phyloP scores from a whole-genome alignment of 2,888 invertebrate genomes.

The Diarsia dahlii region DNA sequence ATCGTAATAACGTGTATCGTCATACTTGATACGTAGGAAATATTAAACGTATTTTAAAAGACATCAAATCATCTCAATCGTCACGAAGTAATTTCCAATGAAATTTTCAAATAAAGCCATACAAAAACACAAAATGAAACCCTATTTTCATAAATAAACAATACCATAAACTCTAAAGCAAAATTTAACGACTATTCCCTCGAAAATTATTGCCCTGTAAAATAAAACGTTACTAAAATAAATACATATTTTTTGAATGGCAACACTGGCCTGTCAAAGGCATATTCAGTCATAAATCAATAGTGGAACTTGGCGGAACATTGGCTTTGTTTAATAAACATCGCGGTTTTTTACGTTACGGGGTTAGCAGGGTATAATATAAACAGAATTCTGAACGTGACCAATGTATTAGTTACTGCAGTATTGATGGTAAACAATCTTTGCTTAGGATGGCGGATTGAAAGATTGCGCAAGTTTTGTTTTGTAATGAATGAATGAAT shows the following conservation, averaged over 20 bases:
- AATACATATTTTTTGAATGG: slow-evolving; percentile 65
- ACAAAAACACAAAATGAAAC: slow-evolving; percentile 17
- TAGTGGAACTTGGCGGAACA: slow-evolving; percentile 36
- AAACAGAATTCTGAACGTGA: slow-evolving; percentile 59
- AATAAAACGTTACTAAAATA: slow-evolving; percentile 62
- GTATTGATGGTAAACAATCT: slow-evolving; percentile 55
- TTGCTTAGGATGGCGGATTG: background rate
- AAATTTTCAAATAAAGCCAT: slow-evolving; percentile 35
- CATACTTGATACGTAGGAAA: background rate
- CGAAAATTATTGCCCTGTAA: slow-evolving; percentile 65
- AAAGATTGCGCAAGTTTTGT: slow-evolving; percentile 23
- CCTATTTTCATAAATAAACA: slow-evolving; percentile 41
- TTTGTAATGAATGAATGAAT: no score
- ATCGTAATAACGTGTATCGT: background rate
- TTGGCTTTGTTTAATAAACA: slow-evolving; percentile 65
- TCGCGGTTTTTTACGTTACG: slow-evolving; percentile 41
- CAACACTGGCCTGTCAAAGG: slow-evolving; percentile 64
- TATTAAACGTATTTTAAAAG: background rate
- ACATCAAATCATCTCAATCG: background rate
- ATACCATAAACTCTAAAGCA: slow-evolving; percentile 40
- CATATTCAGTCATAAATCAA: slow-evolving; percentile 63
- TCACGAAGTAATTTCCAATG: slow-evolving; percentile 1
- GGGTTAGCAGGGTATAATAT: slow-evolving; percentile 42
- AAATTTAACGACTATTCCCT: slow-evolving; percentile 61
- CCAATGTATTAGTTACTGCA: slow-evolving; percentile 55